A percentile compares a stretch with the other conserved stretches of the same genome.
Conservation (phyloP, 2,113 vertebrate species). For the Bubo scandiacus region DNA sequence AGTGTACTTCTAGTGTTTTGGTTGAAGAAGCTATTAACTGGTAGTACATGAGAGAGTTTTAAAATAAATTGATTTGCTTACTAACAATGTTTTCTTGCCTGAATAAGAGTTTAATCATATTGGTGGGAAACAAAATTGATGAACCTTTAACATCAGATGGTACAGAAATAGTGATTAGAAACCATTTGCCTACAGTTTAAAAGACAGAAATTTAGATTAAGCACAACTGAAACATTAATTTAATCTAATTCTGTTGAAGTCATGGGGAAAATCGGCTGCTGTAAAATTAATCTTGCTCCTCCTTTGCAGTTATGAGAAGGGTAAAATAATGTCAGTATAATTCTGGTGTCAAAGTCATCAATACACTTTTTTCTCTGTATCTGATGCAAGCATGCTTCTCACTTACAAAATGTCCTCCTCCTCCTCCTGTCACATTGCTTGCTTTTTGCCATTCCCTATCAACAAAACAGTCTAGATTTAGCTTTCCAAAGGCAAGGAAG, state of each 20-base stretch:
- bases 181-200: conserved; percentile 31
- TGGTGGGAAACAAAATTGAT: conserved; percentile 44
- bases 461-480: not conserved
- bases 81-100: conserved; percentile 45
- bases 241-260: conserved; percentile 54
- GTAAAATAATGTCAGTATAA: not conserved
- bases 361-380: not conserved
- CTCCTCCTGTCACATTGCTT: not conserved
- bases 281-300: conserved; percentile 42
- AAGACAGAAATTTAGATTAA: conserved; percentile 64
- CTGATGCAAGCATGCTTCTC: not conserved
- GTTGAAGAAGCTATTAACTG: conserved; percentile 22
- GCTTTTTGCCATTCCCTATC: not conserved
- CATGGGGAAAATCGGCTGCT: conserved; percentile 41
- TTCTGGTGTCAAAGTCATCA: not conserved
- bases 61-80: conserved; percentile 54
- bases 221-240: conserved; percentile 53
- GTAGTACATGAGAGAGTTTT: conserved; percentile 34
- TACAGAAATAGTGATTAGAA: conserved; percentile 53
- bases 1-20: not conserved
- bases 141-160: conserved; percentile 24
- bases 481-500: not conserved
- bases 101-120: conserved; percentile 53
- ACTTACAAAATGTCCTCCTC: not conserved
- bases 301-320: conserved; percentile 5